These are phyloP conservation scores for Scalopus aquaticus DNA, from an alignment of 2,113 vertebrate species.

Conservation along the genomic window DNA sequence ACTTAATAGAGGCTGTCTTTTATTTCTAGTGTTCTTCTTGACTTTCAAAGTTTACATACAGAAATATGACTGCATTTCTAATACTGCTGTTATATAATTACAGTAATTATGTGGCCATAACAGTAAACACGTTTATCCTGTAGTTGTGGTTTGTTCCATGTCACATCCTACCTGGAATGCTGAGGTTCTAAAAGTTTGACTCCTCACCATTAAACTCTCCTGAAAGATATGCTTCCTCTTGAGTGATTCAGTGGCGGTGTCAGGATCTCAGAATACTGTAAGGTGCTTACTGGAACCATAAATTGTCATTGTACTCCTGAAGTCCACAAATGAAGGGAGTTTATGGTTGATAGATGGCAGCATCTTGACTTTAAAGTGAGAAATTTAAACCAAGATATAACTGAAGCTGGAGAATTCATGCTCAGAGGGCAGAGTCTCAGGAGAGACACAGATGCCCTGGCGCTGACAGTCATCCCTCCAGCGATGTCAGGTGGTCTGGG, in stretches of 20 bases:
- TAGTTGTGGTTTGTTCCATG: background rate
- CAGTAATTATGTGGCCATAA: rapidly evolving
- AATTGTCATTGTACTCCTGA: background rate
- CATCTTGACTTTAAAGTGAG: background rate
- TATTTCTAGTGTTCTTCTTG: background rate
- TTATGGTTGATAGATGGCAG: background rate
- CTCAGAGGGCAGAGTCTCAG: background rate
- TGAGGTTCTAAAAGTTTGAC: background rate
- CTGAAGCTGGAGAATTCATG: background rate
- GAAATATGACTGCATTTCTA: background rate
- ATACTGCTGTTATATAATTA: background rate
- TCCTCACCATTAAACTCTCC: background rate
- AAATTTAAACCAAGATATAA: background rate
- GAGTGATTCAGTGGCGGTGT: background rate
- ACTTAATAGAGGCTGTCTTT: background rate
- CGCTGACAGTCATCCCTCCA: too few relatives aligned
- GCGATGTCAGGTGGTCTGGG: background rate
- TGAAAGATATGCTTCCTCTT: background rate
- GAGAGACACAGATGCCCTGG: too few relatives aligned
- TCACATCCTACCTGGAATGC: background rate
- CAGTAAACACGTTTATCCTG: background rate
- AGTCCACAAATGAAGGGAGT: background rate
- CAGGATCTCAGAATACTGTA: background rate
- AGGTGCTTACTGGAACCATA: background rate
- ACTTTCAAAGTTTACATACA: background rate